Percentiles rank a stretch among this genome's conserved stretches.
These are phyloP conservation scores for Zaprionus ghesquierei DNA, from an alignment of 1,140 invertebrate genomes.

Conservation along the genomic window DNA sequence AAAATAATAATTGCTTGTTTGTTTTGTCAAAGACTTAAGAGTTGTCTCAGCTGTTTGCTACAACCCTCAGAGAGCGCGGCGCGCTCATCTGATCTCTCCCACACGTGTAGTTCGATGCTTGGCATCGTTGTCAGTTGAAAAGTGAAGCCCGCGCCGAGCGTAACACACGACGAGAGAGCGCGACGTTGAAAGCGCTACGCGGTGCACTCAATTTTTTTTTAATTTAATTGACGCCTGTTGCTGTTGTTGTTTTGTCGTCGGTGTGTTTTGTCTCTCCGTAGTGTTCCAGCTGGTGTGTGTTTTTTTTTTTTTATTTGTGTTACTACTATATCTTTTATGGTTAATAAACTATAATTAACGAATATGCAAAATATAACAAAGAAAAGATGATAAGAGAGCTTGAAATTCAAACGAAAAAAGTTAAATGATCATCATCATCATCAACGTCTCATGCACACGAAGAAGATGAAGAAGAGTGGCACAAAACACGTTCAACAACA, in stretches of 20 bases:
- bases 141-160: constrained; percentile 37
- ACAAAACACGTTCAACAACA: constrained; percentile 62
- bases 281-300: constrained; percentile 40
- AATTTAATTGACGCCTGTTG: constrained; percentile 66
- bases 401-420: constrained; percentile 12
- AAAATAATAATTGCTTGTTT: not conserved
- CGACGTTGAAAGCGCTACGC: constrained; percentile 31
- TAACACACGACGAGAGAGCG: not conserved
- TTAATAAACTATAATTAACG: constrained; percentile 64
- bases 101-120: constrained; percentile 28
- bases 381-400: constrained; percentile 41
- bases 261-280: not conserved
- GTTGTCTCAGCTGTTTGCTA: not conserved
- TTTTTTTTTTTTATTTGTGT: constrained; percentile 31
- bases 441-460: not conserved
- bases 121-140: constrained; percentile 48
- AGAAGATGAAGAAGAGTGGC: not conserved
- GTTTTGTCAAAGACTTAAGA: not conserved
- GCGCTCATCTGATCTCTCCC: constrained; percentile 6
- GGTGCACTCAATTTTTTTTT: constrained; percentile 53
- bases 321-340: constrained; percentile 18
- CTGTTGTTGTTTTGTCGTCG: constrained; percentile 26
- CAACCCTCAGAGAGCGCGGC: not conserved
- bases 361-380: constrained; percentile 19
- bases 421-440: not conserved